phyloP scores from a whole-genome alignment of 2,888 invertebrate genomes.

The Temnothorax rugatulus region DNA sequence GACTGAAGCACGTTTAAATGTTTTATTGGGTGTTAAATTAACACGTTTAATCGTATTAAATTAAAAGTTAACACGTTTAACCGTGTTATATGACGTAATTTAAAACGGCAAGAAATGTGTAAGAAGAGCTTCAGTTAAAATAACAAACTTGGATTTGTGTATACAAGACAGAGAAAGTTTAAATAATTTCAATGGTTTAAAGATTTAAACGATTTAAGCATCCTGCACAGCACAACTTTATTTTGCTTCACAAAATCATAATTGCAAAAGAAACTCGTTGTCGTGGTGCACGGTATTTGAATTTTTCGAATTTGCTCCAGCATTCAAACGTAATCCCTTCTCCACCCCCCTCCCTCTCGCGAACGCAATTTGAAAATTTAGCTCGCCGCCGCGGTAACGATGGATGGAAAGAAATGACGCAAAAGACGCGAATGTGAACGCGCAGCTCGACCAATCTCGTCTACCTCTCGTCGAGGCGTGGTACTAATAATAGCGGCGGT shows the following conservation, averaged over 20 bases:
- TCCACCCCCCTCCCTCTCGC: not conserved
- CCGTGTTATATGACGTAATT: too few relatives aligned
- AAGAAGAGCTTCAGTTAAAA: too few relatives aligned
- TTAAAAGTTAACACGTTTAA: too few relatives aligned
- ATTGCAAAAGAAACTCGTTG: not conserved
- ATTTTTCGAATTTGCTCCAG: not conserved
- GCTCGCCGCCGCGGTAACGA: not conserved
- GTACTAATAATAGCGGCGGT: constrained; percentile 52
- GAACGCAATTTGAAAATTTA: not conserved
- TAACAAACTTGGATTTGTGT: not conserved
- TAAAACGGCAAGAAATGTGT: too few relatives aligned
- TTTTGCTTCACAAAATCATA: not conserved
- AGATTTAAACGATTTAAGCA: not conserved
- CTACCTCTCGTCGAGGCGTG: constrained; percentile 43
- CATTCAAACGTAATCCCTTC: not conserved
- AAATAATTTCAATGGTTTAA: not conserved
- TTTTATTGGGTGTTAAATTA: too few relatives aligned
- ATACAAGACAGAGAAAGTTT: not conserved
- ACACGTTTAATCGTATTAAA: too few relatives aligned
- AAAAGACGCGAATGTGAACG: constrained; percentile 23
- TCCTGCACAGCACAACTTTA: not conserved
- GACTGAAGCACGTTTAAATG: too few relatives aligned
- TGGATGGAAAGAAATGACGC: not conserved
- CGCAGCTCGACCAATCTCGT: constrained; percentile 26
- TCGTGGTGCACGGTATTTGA: not conserved